A percentile compares a stretch with the other conserved stretches of the same genome.
These are phyloP conservation scores for Mionectes olivaceus DNA, from an alignment of 2,797 vertebrate genomes.

Conservation along the genomic window DNA sequence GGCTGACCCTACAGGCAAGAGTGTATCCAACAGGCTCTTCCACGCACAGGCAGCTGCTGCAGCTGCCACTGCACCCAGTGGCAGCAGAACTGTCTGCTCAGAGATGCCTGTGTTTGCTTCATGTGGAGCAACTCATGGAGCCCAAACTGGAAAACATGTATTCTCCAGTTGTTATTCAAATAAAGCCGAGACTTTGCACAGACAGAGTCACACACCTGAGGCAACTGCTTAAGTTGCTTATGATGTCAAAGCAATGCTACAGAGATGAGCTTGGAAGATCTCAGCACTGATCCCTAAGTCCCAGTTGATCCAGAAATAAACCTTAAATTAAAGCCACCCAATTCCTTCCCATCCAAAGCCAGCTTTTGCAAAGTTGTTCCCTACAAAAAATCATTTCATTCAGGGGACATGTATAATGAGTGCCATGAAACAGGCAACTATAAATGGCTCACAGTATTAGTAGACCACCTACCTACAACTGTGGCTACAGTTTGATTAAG, in stretches of 20 bases:
- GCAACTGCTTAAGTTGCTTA: not conserved
- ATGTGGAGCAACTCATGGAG: accelerated
- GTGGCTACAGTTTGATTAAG: not conserved
- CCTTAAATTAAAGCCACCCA: not conserved
- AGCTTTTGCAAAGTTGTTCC: not conserved
- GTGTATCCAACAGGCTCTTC: accelerated
- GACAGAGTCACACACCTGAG: not conserved
- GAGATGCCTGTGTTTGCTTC: not conserved
- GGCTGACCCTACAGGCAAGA: not conserved
- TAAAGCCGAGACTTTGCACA: not conserved
- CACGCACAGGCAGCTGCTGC: not conserved
- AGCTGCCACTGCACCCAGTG: not conserved
- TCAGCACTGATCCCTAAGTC: not conserved
- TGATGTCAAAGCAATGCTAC: not conserved
- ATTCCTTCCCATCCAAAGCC: not conserved
- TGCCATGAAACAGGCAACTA: not conserved
- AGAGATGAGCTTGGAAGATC: not conserved
- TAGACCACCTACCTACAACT: not conserved
- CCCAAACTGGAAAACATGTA: accelerated
- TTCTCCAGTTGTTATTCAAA: not conserved
- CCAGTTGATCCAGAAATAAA: not conserved
- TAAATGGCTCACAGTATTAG: not conserved
- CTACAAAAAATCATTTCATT: not conserved
- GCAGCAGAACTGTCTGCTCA: not conserved
- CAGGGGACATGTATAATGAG: not conserved